A percentile compares a stretch with the other conserved stretches of the same genome.
phyloP scores from a whole-genome alignment of 2,888 invertebrate genomes.

The Allophyes oxyacanthae region DNA sequence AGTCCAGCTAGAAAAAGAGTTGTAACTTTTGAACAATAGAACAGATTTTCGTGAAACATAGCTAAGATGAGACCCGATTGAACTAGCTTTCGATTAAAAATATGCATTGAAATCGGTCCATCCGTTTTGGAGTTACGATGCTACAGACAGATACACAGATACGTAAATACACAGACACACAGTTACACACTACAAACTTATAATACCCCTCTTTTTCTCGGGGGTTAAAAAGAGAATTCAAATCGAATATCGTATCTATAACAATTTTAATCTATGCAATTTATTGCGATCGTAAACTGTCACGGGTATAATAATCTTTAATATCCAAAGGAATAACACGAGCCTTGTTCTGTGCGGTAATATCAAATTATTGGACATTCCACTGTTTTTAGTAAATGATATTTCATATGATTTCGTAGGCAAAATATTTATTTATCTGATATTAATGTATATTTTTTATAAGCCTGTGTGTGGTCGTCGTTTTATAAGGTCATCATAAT shows the following conservation, averaged over 20 bases:
- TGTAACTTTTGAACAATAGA: too few relatives aligned
- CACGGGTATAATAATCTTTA: constrained; percentile 38
- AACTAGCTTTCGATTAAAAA: too few relatives aligned
- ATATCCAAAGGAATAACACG: constrained; percentile 22
- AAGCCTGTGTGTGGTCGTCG: constrained; percentile 31
- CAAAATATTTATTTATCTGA: constrained; percentile 1
- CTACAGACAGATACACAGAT: too few relatives aligned
- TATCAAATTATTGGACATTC: constrained; percentile 27
- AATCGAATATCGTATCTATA: constrained; percentile 16
- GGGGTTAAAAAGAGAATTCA: background rate
- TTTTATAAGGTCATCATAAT: too few relatives aligned
- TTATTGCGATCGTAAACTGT: constrained; percentile 34
- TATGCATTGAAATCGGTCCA: too few relatives aligned
- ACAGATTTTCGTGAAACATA: too few relatives aligned
- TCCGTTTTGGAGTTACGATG: too few relatives aligned
- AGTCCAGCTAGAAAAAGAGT: too few relatives aligned
- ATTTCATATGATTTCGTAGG: constrained; percentile 5
- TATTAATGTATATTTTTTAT: background rate
- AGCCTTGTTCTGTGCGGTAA: constrained; percentile 12
- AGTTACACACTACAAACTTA: too few relatives aligned
- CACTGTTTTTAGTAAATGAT: background rate
- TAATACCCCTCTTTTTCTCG: too few relatives aligned
- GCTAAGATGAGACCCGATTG: too few relatives aligned
- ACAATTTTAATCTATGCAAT: constrained; percentile 21
- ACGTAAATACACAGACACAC: too few relatives aligned